Evolutionary conservation across 1,140 invertebrate species (phyloP), one percentile per base, ranked within the genome.

Genomic region (Colletes latitarsis): DNA sequence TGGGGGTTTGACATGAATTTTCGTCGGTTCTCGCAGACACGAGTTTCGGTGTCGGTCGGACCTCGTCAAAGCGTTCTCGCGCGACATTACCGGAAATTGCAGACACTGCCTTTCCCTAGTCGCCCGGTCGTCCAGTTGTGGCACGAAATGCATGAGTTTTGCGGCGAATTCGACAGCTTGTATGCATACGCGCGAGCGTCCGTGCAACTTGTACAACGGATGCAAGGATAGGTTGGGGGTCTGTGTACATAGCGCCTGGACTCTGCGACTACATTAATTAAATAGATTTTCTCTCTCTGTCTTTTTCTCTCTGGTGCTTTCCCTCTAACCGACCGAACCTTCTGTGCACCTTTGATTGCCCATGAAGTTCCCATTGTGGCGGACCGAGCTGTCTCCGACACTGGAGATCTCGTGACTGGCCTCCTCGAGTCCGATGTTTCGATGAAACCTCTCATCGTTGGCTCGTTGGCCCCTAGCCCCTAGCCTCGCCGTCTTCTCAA

Each of bases 341-440:
- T 60, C 63, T 39, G n/a, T n/a, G 53, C 77, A 83, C 84, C 84
- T 87, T 86, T 83, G 85, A 87, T 87, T 86, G 84, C 83, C 73
- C 85, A 60, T 58, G 41, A 66, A 86, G 81, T 83, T 71, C 43
- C 81, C 63, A 86, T 86, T 86, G 85, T 80, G 79, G 77, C 66
- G 15, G 68, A 30, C 52, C 70, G 46, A 81, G 66, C 72, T 81
- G 68, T 73, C 82, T 69, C 52, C 41, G 41, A 2, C 58, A 62
- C 19, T 12, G 17, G 77, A 62, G 57, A 76, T 43, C 83, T 70
- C 76, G 58, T 15, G 63, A 19, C 39, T 41, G 19, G n/a, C n/a
- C n/a, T 10, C 43, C n/a, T 12, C 17, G 10, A 21, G 15, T 19
- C 1, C 81, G 60, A 62, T 66, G 83, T 82, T 86, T 81, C 60